Conservation (phyloP, 2,113 vertebrate genomes). For the Cromileptes altivelis region DNA sequence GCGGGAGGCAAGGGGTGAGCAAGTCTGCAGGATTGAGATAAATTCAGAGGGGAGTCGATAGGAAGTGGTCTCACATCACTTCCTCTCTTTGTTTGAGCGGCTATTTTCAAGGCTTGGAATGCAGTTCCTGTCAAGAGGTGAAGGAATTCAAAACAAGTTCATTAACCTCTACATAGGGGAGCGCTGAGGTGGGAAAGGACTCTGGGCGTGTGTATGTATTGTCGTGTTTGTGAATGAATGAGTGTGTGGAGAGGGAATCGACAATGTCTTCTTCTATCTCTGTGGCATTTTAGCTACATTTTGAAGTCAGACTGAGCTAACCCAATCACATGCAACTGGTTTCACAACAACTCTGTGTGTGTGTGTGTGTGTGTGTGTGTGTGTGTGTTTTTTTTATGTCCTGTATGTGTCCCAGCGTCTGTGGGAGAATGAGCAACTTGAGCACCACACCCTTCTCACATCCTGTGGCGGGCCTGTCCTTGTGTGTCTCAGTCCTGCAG, state of each 20-base stretch:
- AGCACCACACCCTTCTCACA: slow-evolving; percentile 77
- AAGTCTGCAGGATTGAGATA: slow-evolving; percentile 81
- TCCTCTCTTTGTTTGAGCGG: slow-evolving; percentile 82
- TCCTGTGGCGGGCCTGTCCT: slow-evolving; percentile 77
- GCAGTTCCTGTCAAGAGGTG: slow-evolving; percentile 80
- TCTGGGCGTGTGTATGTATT: not conserved
- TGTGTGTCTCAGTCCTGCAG: slow-evolving; percentile 55
- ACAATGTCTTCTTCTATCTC: not conserved
- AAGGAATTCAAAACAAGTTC: slow-evolving; percentile 86
- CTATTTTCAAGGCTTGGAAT: slow-evolving; percentile 85
- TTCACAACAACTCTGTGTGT: slow-evolving; percentile 15
- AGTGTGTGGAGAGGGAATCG: not conserved
- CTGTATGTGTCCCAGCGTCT: slow-evolving; percentile 53
- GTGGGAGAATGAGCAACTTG: slow-evolving; percentile 63
- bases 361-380: slow-evolving; percentile 30
- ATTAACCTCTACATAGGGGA: slow-evolving; percentile 71
- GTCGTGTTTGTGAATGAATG: slow-evolving; percentile 44
- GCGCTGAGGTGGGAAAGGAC: slow-evolving; percentile 24
- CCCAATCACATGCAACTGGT: not conserved
- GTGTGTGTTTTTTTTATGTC: slow-evolving; percentile 31
- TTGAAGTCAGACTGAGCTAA: not conserved
- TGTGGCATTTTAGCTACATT: not conserved
- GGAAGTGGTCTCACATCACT: slow-evolving; percentile 83
- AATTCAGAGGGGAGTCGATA: slow-evolving; percentile 78
- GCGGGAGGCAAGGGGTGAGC: slow-evolving; percentile 41